These are phyloP conservation scores for Varanus salvator DNA, from an alignment of 2,113 vertebrate species.

Conservation along the genomic window DNA sequence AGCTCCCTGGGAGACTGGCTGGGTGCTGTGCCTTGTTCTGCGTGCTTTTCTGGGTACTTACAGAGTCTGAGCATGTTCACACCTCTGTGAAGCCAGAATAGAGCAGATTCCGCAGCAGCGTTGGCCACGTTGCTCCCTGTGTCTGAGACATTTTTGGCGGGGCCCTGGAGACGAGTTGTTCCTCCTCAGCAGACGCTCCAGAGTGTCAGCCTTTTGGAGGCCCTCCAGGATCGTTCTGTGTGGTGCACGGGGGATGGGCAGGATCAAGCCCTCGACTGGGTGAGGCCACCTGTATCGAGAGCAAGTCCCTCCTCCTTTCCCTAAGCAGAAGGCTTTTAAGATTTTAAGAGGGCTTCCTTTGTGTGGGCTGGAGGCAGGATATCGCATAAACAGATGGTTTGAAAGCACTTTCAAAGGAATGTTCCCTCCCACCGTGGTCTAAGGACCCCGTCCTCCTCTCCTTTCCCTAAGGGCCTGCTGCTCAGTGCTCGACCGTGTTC, in stretches of 20 bases:
- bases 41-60: background rate
- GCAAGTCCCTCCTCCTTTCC: too few species aligned
- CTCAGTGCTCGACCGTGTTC: too few species aligned
- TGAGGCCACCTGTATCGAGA: background rate
- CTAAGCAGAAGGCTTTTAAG: too few species aligned
- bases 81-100: background rate
- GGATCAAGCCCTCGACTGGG: background rate
- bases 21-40: background rate
- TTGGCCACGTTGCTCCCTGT: too few species aligned
- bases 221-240: background rate
- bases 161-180: too few species aligned
- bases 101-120: background rate
- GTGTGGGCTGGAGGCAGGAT: too few species aligned
- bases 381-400: too few species aligned
- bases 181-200: background rate
- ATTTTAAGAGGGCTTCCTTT: too few species aligned
- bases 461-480: too few species aligned
- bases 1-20: background rate
- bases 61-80: background rate
- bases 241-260: background rate
- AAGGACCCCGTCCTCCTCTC: too few species aligned
- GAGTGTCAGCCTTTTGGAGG: background rate
- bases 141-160: background rate
- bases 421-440: too few species aligned
- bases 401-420: too few species aligned